Evolutionary conservation across 2,888 invertebrate genomes (phyloP), one percentile per base, ranked within the genome.

Genomic region (Plagiodera versicolora): DNA sequence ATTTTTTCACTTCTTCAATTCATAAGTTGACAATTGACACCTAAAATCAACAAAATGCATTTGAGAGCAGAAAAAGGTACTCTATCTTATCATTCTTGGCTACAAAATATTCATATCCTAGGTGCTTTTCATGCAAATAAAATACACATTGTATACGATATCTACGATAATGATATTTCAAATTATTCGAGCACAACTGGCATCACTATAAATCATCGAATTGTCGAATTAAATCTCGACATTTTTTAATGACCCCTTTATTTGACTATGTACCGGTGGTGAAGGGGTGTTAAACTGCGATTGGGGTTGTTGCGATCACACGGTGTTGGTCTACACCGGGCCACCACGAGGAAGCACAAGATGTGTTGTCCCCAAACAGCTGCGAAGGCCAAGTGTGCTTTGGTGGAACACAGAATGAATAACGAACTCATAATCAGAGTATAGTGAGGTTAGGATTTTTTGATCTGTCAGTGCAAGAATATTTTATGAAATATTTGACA

Each of bases 311-410:
- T 19, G 39, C 45, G 24, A 51, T 58, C 58, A 48, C 58, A 58
- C 58, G 58, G 58, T 58, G 48, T 48, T 52, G 47, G 46, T 28
- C 48, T 30, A 39, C 58, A 58, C 58, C 58, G 58, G 58, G 58
- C 58, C 53, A 58, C 46, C 52, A 53, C 53, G 32, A 52, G 58
- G 58, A 58, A 58, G 52, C 52, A 52, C 51, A 58, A 58, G 58
- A 30, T 45, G 32, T 49, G 39, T 57, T 30, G 32, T 45, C 45
- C 30, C 45, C 50, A 73, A 73, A 72, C 75, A 75, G 75, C 75
- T 76, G 75, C 70, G 69, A 69, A 73, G 70, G 73, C 72, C 75
- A 75, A 75, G 75, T 75, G 75, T 75, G 74, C 75, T 74, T 71
- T 74, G 72, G 74, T 74, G 66, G 63, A 67, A 60, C 32, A 45